phyloP scores from a whole-genome alignment of 1,140 invertebrate species.

The Phymorhynchus buccinoides region DNA sequence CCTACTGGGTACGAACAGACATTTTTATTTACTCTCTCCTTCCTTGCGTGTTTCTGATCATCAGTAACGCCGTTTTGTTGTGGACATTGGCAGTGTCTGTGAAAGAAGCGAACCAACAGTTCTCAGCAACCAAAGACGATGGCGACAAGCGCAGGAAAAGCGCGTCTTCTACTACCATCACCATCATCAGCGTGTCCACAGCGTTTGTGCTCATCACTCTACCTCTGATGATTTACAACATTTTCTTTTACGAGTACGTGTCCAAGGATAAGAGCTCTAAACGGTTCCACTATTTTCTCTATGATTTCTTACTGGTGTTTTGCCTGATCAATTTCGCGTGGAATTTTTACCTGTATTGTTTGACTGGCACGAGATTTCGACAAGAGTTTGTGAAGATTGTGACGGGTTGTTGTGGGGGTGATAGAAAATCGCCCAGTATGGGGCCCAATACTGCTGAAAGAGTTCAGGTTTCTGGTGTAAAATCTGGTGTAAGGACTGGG shows the following conservation, averaged over 20 bases:
- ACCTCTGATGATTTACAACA: neutral
- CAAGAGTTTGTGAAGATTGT: neutral
- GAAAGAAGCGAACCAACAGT: neutral
- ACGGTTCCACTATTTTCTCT: neutral
- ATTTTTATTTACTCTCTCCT: neutral
- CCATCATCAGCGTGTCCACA: neutral
- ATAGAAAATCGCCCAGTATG: too few relatives aligned
- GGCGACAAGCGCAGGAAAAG: neutral
- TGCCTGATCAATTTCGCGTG: neutral
- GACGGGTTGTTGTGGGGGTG: neutral
- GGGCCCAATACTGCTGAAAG: too few relatives aligned
- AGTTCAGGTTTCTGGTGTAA: too few relatives aligned
- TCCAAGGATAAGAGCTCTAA: neutral
- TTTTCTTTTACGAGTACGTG: neutral
- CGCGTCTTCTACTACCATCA: neutral
- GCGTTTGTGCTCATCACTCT: neutral
- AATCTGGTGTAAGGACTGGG: too few relatives aligned
- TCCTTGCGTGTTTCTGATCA: neutral
- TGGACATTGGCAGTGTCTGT: neutral
- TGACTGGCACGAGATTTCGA: neutral
- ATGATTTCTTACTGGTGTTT: neutral
- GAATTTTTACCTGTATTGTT: conserved; percentile 11
- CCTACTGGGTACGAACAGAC: neutral
- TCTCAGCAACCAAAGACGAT: too few relatives aligned
- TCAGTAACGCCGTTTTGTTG: neutral